A percentile compares a stretch with the other conserved stretches of the same genome.
Conservation (phyloP, 1,140 invertebrate species). For the Drosophila ironensis region DNA sequence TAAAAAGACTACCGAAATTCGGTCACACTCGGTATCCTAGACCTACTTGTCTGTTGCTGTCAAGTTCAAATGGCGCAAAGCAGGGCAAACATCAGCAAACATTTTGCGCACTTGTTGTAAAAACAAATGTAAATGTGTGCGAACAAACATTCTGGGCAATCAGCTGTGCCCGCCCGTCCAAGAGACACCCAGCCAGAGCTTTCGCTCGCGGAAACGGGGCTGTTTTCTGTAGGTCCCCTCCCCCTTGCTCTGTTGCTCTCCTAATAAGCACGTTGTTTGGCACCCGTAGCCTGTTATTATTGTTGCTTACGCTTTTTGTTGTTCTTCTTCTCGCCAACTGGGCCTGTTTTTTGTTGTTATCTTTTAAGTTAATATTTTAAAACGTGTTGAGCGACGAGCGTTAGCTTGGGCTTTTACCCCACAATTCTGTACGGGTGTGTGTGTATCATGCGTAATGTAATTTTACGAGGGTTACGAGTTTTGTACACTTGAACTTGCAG, state of each 20-base stretch:
- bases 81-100: slow-evolving; percentile 30
- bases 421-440: slow-evolving; percentile 8
- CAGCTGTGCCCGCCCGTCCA: slow-evolving; percentile 13
- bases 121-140: slow-evolving; percentile 4
- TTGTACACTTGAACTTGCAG: slow-evolving; percentile 70
- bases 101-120: slow-evolving; percentile 37
- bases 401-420: slow-evolving; percentile 26
- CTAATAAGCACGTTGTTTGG: slow-evolving; percentile 60
- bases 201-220: slow-evolving; percentile 10
- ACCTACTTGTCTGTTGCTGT: slow-evolving; percentile 22
- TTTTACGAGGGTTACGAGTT: slow-evolving; percentile 58
- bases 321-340: slow-evolving; percentile 11
- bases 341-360: slow-evolving; percentile 13
- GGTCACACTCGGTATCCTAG: slow-evolving; percentile 23
- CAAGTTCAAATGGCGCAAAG: slow-evolving; percentile 25
- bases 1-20: neutral
- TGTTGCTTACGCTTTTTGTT: slow-evolving; percentile 43
- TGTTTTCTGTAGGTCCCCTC: slow-evolving; percentile 11
- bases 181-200: slow-evolving; percentile 5
- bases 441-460: slow-evolving; percentile 55
- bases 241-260: slow-evolving; percentile 13
- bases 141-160: slow-evolving; percentile 10
- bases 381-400: slow-evolving; percentile 61
- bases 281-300: slow-evolving; percentile 55
- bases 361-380: slow-evolving; percentile 52